These are phyloP conservation scores for Trissolcus brochymenae DNA, from an alignment of 2,888 invertebrate species.

Conservation along the genomic window DNA sequence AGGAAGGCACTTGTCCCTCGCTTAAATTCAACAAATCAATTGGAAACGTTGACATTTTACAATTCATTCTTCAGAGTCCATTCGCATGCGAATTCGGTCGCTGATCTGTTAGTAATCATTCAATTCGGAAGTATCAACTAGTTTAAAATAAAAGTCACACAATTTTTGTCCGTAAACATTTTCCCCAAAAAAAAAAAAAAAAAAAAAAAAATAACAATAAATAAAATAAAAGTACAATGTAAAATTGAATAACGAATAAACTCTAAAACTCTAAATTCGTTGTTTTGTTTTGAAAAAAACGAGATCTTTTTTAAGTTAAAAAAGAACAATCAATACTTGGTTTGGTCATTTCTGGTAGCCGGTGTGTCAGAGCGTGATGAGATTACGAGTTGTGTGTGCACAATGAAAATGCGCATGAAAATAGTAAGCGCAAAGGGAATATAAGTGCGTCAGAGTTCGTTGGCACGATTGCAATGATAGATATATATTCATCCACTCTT, in stretches of 20 bases:
- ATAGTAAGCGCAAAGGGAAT: conserved; percentile 58
- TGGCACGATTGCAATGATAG: conserved; percentile 61
- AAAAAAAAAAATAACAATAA: no score
- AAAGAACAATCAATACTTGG: conserved; percentile 22
- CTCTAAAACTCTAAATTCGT: no score
- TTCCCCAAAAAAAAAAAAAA: no score
- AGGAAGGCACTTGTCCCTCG: conserved; percentile 21
- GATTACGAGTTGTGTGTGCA: conserved; percentile 40
- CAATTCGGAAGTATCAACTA: no score
- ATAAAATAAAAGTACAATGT: no score
- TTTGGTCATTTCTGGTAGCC: conserved; percentile 42
- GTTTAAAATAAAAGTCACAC: no score
- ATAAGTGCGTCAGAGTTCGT: conserved; percentile 63
- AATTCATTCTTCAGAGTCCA: background rate
- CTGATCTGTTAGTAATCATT: no score
- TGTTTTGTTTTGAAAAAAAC: no score
- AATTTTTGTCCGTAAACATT: no score
- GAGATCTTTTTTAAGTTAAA: no score
- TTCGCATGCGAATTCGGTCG: no score
- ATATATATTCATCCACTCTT: conserved; percentile 62
- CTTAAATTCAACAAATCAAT: background rate
- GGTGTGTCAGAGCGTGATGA: conserved; percentile 29
- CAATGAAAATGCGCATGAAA: conserved; percentile 58
- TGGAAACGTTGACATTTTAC: background rate
- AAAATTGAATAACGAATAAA: no score